These are phyloP conservation scores for Pectinophora gossypiella DNA, from an alignment of 1,140 invertebrate genomes.

Conservation along the genomic window DNA sequence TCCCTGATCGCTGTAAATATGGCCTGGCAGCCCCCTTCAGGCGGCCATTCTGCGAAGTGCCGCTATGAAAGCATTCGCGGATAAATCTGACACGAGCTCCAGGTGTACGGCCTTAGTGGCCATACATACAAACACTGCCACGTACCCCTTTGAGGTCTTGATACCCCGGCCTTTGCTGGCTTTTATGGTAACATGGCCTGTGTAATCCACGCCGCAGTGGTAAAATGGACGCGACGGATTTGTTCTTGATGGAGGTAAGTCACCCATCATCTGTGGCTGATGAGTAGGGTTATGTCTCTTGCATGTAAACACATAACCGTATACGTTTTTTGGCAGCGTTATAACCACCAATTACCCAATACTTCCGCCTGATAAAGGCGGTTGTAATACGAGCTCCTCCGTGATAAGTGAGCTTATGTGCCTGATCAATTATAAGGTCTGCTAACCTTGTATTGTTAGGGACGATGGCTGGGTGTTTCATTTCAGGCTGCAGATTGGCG, in stretches of 20 bases:
- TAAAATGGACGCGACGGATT: slow-evolving; percentile 37
- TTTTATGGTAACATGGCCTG: slow-evolving; percentile 48
- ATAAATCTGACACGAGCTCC: slow-evolving; percentile 48
- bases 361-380: slow-evolving; percentile 26
- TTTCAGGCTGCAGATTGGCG: slow-evolving; percentile 27
- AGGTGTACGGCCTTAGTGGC: slow-evolving; percentile 55
- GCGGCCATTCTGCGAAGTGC: slow-evolving; percentile 33
- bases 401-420: slow-evolving; percentile 20
- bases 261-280: slow-evolving; percentile 38
- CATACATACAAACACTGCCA: slow-evolving; percentile 61
- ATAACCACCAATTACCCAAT: slow-evolving; percentile 33
- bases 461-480: slow-evolving; percentile 63
- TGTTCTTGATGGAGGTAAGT: slow-evolving; percentile 37
- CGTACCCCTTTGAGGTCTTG: slow-evolving; percentile 46
- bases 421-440: slow-evolving; percentile 35
- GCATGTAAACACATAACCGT: slow-evolving; percentile 21
- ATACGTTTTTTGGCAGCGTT: slow-evolving; percentile 17
- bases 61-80: slow-evolving; percentile 35
- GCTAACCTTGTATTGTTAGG: slow-evolving; percentile 31
- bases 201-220: slow-evolving; percentile 50
- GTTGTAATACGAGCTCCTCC: slow-evolving; percentile 19
- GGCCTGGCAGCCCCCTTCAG: slow-evolving; percentile 21
- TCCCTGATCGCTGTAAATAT: slow-evolving; percentile 29
- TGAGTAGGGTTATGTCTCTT: slow-evolving; percentile 9
- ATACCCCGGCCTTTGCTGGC: slow-evolving; percentile 29